These are phyloP conservation scores for Cryptoprocta ferox DNA, from an alignment of 2,797 vertebrate species.

Conservation along the genomic window DNA sequence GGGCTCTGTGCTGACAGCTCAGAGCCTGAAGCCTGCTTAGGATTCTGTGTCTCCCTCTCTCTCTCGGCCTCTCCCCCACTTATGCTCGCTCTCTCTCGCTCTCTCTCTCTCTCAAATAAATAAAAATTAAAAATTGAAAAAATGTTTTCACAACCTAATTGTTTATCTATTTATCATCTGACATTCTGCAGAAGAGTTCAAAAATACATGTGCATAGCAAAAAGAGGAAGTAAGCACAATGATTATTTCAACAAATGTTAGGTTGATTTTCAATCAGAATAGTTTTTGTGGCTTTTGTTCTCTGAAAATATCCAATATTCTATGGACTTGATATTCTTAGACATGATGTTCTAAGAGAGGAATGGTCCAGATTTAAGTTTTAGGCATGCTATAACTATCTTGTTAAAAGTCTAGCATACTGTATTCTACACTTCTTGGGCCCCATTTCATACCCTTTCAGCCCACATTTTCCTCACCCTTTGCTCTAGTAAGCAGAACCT, in stretches of 20 bases:
- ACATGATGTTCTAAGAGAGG: neutral
- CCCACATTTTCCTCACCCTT: neutral
- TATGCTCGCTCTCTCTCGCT: no score
- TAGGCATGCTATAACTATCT: neutral
- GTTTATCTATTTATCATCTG: neutral
- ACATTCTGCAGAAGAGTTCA: constrained; percentile 34
- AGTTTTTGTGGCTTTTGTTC: neutral
- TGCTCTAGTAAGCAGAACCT: neutral
- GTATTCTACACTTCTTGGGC: neutral
- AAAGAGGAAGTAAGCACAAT: neutral
- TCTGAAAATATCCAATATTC: constrained; percentile 23
- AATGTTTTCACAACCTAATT: constrained; percentile 30
- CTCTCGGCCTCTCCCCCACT: no score
- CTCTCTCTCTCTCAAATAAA: no score
- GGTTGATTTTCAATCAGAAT: neutral
- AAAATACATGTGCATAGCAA: constrained; percentile 34
- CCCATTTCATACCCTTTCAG: neutral
- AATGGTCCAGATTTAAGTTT: neutral
- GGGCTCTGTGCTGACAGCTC: no score
- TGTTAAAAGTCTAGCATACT: neutral
- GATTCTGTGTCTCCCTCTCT: no score
- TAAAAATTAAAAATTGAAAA: no score
- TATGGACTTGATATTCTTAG: constrained; percentile 17
- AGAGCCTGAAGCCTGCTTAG: no score
- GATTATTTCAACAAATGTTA: constrained; percentile 6